Percentiles rank a stretch among this genome's conserved stretches.
phyloP scores from a whole-genome alignment of 2,113 vertebrate species.

The Gorsachius goisagi region DNA sequence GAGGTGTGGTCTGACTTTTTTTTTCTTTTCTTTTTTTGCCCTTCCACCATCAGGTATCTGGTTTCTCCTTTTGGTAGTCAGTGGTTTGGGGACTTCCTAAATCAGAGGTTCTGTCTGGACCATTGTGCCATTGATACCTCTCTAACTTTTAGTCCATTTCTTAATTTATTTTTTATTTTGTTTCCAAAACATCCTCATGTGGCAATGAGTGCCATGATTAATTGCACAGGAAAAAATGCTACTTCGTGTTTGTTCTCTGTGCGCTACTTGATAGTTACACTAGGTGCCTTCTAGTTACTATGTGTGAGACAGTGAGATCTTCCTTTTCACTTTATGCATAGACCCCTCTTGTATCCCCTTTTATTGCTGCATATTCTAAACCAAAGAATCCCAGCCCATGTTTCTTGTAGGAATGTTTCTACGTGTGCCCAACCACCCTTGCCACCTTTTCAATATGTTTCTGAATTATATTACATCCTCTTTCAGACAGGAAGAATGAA shows the following conservation, averaged over 20 bases:
- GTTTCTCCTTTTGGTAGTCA: neutral
- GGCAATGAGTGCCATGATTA: neutral
- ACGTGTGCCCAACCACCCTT: neutral
- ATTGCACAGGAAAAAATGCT: neutral
- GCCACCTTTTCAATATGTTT: neutral
- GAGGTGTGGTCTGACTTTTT: neutral
- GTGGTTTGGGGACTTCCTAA: neutral
- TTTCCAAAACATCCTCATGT: neutral
- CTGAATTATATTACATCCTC: neutral
- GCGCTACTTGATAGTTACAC: neutral
- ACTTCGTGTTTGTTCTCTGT: neutral
- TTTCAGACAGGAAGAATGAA: neutral
- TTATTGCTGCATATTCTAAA: neutral
- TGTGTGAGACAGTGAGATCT: neutral
- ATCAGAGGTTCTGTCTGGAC: neutral
- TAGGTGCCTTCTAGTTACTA: neutral
- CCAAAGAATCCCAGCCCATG: neutral
- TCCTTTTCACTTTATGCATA: neutral
- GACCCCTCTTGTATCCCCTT: neutral
- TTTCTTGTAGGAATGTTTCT: neutral
- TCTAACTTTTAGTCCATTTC: neutral
- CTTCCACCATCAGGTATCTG: no score
- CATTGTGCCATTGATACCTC: neutral
- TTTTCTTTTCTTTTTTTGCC: no score
- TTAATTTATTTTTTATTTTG: neutral